These are phyloP conservation scores for Agrotis clavis DNA, from an alignment of 2,888 invertebrate genomes.

Conservation along the genomic window DNA sequence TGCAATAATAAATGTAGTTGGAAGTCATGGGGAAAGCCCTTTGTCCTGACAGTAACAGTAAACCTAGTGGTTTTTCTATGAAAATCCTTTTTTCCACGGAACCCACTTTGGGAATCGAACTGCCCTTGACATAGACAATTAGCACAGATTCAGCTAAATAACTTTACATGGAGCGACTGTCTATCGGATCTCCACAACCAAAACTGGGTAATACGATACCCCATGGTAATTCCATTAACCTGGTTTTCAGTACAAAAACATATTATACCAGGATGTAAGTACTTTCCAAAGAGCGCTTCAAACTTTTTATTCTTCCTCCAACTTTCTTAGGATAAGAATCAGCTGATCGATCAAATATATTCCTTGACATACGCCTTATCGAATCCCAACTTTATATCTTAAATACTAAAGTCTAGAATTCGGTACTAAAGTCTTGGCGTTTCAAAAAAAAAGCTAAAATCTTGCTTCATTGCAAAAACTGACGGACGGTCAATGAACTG, in stretches of 20 bases:
- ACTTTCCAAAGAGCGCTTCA: constrained; percentile 21
- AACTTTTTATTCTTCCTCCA: constrained; percentile 16
- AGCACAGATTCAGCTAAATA: too few species aligned
- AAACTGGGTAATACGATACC: neutral
- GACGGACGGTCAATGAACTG: constrained; percentile 75
- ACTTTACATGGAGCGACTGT: too few species aligned
- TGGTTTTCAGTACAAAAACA: neutral
- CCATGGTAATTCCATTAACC: neutral
- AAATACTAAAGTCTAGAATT: constrained; percentile 40
- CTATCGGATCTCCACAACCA: too few species aligned
- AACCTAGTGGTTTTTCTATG: too few species aligned
- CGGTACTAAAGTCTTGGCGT: constrained; percentile 24
- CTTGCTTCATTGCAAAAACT: constrained; percentile 74
- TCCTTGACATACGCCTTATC: neutral
- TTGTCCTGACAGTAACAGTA: too few species aligned
- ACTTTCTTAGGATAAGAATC: constrained; percentile 40
- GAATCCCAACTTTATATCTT: constrained; percentile 9
- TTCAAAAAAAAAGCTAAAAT: constrained; percentile 60
- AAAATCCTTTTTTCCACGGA: too few species aligned
- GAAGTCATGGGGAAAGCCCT: too few species aligned
- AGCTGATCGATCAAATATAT: constrained; percentile 45
- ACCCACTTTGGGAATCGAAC: too few species aligned
- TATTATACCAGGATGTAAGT: constrained; percentile 39
- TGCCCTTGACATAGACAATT: too few species aligned
- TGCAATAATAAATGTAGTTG: too few species aligned